A percentile compares a stretch with the other conserved stretches of the same genome.
Conservation (phyloP, 2,113 vertebrate species). For the Gracilinanus agilis region DNA sequence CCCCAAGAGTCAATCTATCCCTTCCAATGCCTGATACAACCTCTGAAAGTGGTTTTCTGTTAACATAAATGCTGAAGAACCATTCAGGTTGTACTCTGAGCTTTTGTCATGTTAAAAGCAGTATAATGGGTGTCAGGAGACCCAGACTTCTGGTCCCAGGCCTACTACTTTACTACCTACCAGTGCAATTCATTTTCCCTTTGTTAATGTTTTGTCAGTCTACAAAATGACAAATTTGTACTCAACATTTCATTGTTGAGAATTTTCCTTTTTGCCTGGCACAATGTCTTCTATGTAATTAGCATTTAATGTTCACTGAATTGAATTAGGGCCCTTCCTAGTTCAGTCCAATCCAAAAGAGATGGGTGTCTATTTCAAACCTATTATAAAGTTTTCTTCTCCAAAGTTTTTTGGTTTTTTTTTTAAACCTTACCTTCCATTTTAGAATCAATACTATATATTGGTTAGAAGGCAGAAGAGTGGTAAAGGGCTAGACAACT, state of each 20-base stretch:
- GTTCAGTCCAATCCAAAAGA: background rate
- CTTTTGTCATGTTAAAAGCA: background rate
- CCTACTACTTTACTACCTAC: conserved; percentile 6
- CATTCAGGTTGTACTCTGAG: background rate
- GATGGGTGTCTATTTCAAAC: background rate
- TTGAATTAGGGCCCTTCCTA: background rate
- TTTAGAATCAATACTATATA: too few species aligned
- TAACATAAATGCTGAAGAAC: background rate
- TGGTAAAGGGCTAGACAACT: too few species aligned
- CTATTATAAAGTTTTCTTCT: conserved; percentile 21
- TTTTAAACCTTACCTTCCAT: too few species aligned
- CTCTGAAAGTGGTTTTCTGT: background rate
- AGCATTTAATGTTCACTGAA: background rate
- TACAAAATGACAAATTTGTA: background rate
- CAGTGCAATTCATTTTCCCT: background rate
- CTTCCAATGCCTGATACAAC: background rate
- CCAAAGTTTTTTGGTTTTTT: background rate
- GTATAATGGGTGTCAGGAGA: background rate
- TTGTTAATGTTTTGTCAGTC: conserved; percentile 4
- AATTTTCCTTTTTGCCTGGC: background rate
- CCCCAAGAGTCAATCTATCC: background rate
- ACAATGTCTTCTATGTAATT: background rate
- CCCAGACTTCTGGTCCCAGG: background rate
- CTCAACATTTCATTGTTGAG: too few species aligned
- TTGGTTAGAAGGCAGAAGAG: too few species aligned